A percentile compares a stretch with the other conserved stretches of the same genome.
Conservation (phyloP, 2,797 vertebrate genomes). For the Potorous gilbertii region DNA sequence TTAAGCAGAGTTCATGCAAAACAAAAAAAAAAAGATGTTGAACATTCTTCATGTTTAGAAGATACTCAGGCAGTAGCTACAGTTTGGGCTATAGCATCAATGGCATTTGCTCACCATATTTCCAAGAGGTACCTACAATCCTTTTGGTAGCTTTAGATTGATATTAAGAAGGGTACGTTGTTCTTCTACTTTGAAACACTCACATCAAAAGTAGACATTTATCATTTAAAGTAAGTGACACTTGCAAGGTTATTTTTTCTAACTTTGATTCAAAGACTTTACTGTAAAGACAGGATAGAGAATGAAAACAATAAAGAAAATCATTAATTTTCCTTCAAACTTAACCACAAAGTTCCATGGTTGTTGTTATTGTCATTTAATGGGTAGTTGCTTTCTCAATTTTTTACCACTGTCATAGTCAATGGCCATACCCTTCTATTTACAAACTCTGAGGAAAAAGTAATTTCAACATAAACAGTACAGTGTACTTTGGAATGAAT, state of each 20-base stretch:
- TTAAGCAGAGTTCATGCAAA: conserved; percentile 35
- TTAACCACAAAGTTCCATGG: background rate
- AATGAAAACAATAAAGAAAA: background rate
- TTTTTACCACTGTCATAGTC: background rate
- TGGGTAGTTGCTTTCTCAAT: background rate
- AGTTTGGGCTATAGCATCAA: background rate
- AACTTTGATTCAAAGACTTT: background rate
- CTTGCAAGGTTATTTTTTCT: conserved; percentile 10
- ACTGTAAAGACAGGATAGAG: conserved; percentile 11
- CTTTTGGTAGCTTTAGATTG: background rate
- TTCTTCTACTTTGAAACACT: conserved; percentile 12
- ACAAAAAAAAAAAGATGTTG: conserved; percentile 28
- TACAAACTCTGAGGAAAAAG: background rate
- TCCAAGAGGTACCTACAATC: background rate
- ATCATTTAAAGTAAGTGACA: conserved; percentile 1
- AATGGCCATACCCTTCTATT: conserved; percentile 2
- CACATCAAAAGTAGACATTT: background rate
- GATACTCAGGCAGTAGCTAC: conserved; percentile 14
- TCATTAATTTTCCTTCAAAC: background rate
- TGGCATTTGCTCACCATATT: background rate
- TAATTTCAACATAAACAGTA: background rate
- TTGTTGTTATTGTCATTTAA: background rate
- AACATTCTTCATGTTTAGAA: conserved; percentile 54
- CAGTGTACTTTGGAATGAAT: background rate
- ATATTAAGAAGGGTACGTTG: conserved; percentile 23